Evolutionary conservation across 1,140 invertebrate genomes (phyloP), one percentile per base, ranked within the genome.

Genomic region (Steinernema khuongi): DNA sequence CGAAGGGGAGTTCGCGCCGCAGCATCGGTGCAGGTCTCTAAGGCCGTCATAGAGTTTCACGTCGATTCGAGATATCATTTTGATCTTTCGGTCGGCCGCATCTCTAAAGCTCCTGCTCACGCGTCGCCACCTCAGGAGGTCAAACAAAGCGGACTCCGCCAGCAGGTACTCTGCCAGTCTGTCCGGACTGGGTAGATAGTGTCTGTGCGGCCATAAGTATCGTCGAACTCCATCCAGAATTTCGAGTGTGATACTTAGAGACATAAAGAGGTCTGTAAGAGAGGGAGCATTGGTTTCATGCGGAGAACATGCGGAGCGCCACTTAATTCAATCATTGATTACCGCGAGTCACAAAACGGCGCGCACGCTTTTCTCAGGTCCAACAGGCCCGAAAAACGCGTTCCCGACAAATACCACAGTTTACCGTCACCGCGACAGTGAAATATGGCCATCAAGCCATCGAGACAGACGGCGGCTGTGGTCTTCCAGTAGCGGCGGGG

Each of bases 41-140:
- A 82, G 75, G 33, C 83, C 81, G 17, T 74, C 75, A 36, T 82
- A 84, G 4, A 83, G 72, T 30, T 81, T 69, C 11, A 82, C 78
- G 41, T 85, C 82, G 17, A 82, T 73, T 22, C 79, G 81, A 1
- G 77, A 81, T 50, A 72, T 83, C 19, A 67, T 36, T 4, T 22
- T 70, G n/a, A 82, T 30, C 28, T 83, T 44, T 29, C 68, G 30
- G 33, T 85, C 74, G 28, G 80, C 80, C 1, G 76, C 81, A 30
- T 36, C 29, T 50, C 70, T 66, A 43, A 82, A 82, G 1, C 74
- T 67, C 31, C 44, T 72, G 1, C 83, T 85, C 19, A 82, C 82
- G 2, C 83, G 72, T 74, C 79, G 67, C 83, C 83, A 85, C 29
- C 78, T 44, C 32, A 82, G 72, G 31, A 76, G 22, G 72, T 84